These are phyloP conservation scores for Lasiurus borealis DNA, from an alignment of 2,113 vertebrate species.

Conservation along the genomic window DNA sequence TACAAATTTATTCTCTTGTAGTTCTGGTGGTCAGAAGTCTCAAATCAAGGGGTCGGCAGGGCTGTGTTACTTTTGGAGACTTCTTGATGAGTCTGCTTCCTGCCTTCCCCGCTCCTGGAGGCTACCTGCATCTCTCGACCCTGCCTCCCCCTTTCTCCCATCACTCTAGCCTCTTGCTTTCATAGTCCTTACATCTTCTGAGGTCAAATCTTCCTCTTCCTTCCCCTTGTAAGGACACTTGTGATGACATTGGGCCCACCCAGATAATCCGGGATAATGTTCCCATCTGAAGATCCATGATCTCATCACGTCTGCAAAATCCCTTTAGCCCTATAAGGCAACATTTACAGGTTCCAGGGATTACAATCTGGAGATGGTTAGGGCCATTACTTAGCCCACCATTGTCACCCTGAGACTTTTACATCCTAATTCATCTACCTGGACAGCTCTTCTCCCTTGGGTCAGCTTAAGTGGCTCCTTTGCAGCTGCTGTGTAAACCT, in stretches of 20 bases:
- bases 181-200: neutral
- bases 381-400: neutral
- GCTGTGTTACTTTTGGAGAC: neutral
- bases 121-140: rapidly evolving
- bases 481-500: neutral
- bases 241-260: neutral
- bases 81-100: neutral
- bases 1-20: neutral
- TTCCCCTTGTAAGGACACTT: neutral
- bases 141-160: neutral
- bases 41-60: neutral
- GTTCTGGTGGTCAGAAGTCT: neutral
- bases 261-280: neutral
- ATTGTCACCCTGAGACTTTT: neutral
- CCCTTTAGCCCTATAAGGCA: neutral
- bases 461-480: neutral
- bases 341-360: neutral
- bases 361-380: neutral
- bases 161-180: neutral
- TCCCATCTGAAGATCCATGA: neutral
- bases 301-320: neutral
- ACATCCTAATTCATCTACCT: neutral
- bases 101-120: neutral
- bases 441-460: neutral
- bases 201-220: neutral